Evolutionary conservation across 2,113 vertebrate genomes (phyloP).

Genomic region (Pelobates fuscus): DNA sequence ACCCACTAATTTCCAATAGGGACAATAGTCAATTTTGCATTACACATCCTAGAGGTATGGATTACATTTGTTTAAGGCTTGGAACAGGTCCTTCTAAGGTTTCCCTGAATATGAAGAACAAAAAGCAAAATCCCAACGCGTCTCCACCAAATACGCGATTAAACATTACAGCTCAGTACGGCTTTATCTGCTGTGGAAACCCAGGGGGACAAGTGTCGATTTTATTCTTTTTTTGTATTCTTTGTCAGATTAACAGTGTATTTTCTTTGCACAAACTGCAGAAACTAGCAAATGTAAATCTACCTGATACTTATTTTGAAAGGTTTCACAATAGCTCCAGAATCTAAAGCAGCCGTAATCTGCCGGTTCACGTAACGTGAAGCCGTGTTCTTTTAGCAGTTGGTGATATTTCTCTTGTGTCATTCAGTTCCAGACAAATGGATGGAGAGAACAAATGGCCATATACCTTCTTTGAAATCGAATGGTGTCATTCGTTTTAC

Average conservation of each 20-base stretch:
- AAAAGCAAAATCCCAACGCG: constrained; percentile 39
- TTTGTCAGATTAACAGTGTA: constrained; percentile 18
- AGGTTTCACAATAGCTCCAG: constrained; percentile 7
- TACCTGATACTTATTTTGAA: constrained; percentile 9
- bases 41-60: constrained; percentile 38
- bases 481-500: no score
- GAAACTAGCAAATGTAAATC: constrained; percentile 9
- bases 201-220: constrained; percentile 4
- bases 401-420: background rate
- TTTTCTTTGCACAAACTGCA: background rate
- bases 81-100: constrained; percentile 33
- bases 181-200: constrained; percentile 25
- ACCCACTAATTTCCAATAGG: constrained; percentile 16
- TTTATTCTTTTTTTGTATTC: constrained; percentile 21
- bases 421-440: no score
- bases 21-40: constrained; percentile 42
- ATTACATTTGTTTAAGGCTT: constrained; percentile 28
- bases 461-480: no score
- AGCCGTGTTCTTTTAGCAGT: background rate
- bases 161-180: constrained; percentile 27
- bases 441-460: no score
- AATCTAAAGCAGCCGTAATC: constrained; percentile 12
- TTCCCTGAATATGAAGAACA: constrained; percentile 40
- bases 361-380: background rate
- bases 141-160: constrained; percentile 30